Conservation (phyloP, 2,113 vertebrate species). For the Mormoops blainvillei region DNA sequence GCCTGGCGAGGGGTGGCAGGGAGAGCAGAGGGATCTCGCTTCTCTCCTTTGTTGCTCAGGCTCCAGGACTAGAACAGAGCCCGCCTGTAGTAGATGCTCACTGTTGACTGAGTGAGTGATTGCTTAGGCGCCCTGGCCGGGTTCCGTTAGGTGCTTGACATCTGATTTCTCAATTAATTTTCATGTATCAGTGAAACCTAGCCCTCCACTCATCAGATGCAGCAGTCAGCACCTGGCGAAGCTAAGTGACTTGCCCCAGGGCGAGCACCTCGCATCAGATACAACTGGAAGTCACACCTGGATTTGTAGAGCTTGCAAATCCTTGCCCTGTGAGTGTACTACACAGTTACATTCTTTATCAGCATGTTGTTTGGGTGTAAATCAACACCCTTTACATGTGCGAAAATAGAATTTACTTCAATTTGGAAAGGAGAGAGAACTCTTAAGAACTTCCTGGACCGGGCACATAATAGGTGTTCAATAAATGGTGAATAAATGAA, state of each 20-base stretch:
- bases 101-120: neutral
- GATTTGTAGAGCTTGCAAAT: neutral
- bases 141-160: neutral
- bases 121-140: neutral
- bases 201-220: neutral
- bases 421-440: neutral
- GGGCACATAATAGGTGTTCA: neutral
- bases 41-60: neutral
- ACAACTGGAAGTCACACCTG: neutral
- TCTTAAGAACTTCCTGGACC: neutral
- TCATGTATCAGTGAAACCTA: neutral
- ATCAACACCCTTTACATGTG: neutral
- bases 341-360: neutral
- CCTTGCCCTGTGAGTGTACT: neutral
- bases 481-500: neutral
- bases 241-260: neutral
- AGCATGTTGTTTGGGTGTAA: neutral
- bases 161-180: neutral
- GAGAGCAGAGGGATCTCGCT: neutral
- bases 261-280: neutral
- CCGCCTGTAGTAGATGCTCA: neutral
- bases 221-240: neutral
- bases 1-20: neutral
- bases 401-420: neutral
- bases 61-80: neutral